Evolutionary conservation across 2,113 vertebrate genomes (phyloP), one percentile per base, ranked within the genome.

Genomic region (Brachionichthys hirsutus): DNA sequence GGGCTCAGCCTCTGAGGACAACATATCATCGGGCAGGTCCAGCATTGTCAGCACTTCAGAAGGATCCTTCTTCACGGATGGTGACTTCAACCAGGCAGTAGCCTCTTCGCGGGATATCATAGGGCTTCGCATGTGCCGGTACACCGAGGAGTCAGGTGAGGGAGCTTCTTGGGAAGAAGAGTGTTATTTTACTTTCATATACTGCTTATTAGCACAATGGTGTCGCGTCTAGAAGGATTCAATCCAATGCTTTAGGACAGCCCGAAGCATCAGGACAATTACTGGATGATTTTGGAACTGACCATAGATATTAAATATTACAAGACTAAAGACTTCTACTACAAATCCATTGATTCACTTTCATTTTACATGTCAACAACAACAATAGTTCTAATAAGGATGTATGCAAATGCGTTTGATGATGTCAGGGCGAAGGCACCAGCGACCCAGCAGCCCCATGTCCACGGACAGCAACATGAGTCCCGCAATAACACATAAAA

Each of bases 391-490:
- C 4, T 38, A 38, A 38, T 30, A 30, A 20, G 3, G 4, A 22
- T 49, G 6, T 54, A 10, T 60, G n/a, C 70, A 89, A 88, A 90
- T 65, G 87, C 90, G 19, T 34, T 4, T 91, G 91, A 90, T 82
- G 85, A 90, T 54, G 88, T 89, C 35, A 94, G 94, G 77, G 2
- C 73, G 62, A 18, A 66, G 70, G 51, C 77, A 52, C 69, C 93
- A 92, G 18, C 87, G 95, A 66, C 94, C 95, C 66, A 94, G 95
- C 70, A 97, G 95, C 73, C 95, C 95, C 1, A 89, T 98, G 67
- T 98, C 95, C 49, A 97, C 95, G 0, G 95, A 98, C 89, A 97
- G 95, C 86, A 97, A 94, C 85, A 92, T 96, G 93, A 97, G 95
- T 66, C 91, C 95, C 57, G 94, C 92, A 20, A 83, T 95, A 12